Percentiles rank a stretch among this genome's conserved stretches.
Conservation (phyloP, 1,140 invertebrate species). For the Trialeurodes vaporariorum region DNA sequence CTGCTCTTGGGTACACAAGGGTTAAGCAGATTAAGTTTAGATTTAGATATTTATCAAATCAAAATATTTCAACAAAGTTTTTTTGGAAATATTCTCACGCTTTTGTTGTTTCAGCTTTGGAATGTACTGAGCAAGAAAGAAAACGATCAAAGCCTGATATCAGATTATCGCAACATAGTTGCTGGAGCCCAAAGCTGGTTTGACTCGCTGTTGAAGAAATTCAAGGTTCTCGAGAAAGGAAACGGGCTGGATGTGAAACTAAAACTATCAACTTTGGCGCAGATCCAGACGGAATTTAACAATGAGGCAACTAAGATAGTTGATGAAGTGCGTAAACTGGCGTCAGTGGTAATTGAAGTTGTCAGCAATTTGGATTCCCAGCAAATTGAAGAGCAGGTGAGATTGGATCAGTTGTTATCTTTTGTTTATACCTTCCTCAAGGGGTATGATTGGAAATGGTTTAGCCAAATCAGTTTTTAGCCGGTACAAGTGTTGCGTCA, state of each 20-base stretch:
- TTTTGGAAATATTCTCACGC: background rate
- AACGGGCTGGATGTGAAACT: conserved; percentile 67
- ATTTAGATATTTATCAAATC: background rate
- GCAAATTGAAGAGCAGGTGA: conserved; percentile 74
- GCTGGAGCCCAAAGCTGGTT: conserved; percentile 67
- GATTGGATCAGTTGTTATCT: conserved; percentile 23
- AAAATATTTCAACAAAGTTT: background rate
- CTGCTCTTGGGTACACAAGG: too few species aligned
- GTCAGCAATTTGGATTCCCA: conserved; percentile 78
- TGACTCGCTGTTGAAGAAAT: conserved; percentile 59
- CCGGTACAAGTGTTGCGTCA: too few species aligned
- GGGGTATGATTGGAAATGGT: background rate
- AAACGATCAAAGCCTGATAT: conserved; percentile 58
- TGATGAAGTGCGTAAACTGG: conserved; percentile 51
- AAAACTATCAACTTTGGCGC: conserved; percentile 58
- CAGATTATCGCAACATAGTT: conserved; percentile 60
- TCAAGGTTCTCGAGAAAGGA: conserved; percentile 69
- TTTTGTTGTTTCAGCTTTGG: conserved; percentile 38
- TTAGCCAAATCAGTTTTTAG: background rate
- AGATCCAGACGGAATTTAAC: conserved; percentile 23
- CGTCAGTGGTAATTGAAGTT: conserved; percentile 56
- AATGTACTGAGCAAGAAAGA: conserved; percentile 64
- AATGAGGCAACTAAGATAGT: conserved; percentile 40
- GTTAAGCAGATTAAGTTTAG: too few species aligned
- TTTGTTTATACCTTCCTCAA: conserved; percentile 16